Base-by-base conservation (phyloP, 2,888 invertebrate genomes). In the Tiliacea aurago region DNA sequence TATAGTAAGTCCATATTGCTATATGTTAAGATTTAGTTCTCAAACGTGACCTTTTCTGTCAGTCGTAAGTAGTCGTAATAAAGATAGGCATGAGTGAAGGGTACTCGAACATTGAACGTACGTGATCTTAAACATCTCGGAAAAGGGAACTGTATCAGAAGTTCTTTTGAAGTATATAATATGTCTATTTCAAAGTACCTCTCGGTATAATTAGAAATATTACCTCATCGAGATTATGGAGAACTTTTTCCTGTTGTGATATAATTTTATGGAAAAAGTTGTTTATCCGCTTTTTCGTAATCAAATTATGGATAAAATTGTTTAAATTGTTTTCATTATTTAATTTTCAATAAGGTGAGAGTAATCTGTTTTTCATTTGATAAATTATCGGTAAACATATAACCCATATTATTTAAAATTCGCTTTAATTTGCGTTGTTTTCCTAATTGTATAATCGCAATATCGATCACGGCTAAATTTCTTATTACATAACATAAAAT, bases 21-120 rank as follows among this genome's bases (percentile, higher is more conserved):
- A 15, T 78, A 49, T 41, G 66, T 69, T 61, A 23, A n/a, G 49
- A 45, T 73, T 61, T 61, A 49, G 56, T 28, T 64, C 43, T 56
- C 41, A 75, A 80, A 80, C 62, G 67, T 80, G 68, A 75, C 76
- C 63, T 80, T 80, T 78, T 63, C 76, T 63, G 51, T 70, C 70
- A 68, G 62, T 75, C 18, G 80, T 76, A 75, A 53, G 66, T 73
- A 80, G 56, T 49, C 13, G 76, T 64, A 81, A 76, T 76, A 78
- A 56, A 78, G 64, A 70, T 81, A 65, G 64, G 76, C 28, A 53
- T 81, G 76, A 78, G 81, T 78, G 76, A 49, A 78, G 70, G 81
- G 49, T 55, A 51, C 49, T 80, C 66, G 37, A 74, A 55, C 59
- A 70, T 70, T 81, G 64, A 65, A 20, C 63, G 81, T 70, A 76